A percentile compares a stretch with the other conserved stretches of the same genome.
phyloP scores from a whole-genome alignment of 1,140 invertebrate species.

The Polyergus mexicanus region DNA sequence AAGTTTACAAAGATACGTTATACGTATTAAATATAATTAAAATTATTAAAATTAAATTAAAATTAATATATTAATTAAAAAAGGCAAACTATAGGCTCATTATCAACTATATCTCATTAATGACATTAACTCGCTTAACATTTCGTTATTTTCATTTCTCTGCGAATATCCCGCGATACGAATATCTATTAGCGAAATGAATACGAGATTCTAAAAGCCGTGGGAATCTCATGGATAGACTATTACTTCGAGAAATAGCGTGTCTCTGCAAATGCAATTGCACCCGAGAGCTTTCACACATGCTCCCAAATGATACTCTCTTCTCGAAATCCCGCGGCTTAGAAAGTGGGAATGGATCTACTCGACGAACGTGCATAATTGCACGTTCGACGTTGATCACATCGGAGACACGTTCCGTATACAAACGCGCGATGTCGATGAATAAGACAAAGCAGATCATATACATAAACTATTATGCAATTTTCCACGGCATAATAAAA shows the following conservation, averaged over 20 bases:
- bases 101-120: not conserved
- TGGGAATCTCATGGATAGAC: slow-evolving; percentile 12
- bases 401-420: slow-evolving; percentile 50
- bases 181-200: slow-evolving; percentile 22
- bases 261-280: slow-evolving; percentile 44
- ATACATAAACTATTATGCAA: slow-evolving; percentile 9
- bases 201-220: not conserved
- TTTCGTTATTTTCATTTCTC: not conserved
- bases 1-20: not conserved
- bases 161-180: not conserved
- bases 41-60: too few species aligned
- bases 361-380: slow-evolving; percentile 54
- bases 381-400: slow-evolving; percentile 46
- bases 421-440: slow-evolving; percentile 37
- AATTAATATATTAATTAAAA: not conserved
- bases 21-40: not conserved
- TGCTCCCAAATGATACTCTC: slow-evolving; percentile 11
- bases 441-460: slow-evolving; percentile 51
- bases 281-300: slow-evolving; percentile 11
- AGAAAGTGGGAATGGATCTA: slow-evolving; percentile 43
- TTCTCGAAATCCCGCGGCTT: slow-evolving; percentile 45
- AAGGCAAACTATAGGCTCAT: not conserved
- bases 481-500: slow-evolving; percentile 38
- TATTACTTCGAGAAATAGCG: slow-evolving; percentile 18
- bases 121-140: not conserved